phyloP scores from a whole-genome alignment of 2,113 vertebrate species.

The human (Homo sapiens) region DNA sequence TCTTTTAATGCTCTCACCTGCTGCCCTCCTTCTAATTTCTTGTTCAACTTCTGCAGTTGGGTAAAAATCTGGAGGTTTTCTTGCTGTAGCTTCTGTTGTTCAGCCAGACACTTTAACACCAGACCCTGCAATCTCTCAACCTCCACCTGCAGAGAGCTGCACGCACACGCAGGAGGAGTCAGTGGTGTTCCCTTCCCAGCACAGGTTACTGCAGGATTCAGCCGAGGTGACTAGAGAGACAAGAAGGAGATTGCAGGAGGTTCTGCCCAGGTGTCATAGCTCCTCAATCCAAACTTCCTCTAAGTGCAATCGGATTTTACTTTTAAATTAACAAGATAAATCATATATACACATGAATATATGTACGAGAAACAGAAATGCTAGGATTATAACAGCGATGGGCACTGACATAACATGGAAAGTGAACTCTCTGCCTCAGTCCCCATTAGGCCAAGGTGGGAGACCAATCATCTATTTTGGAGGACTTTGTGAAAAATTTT shows the following conservation, averaged over 20 bases:
- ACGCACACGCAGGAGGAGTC: slow-evolving; percentile 73
- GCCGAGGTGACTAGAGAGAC: slow-evolving; percentile 82
- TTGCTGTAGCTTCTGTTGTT: slow-evolving; percentile 85
- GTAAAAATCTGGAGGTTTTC: slow-evolving; percentile 83
- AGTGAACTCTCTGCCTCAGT: background rate
- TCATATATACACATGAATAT: background rate
- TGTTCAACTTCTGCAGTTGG: slow-evolving; percentile 82
- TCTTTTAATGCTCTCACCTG: slow-evolving; percentile 77
- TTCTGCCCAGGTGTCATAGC: background rate
- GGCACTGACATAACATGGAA: background rate
- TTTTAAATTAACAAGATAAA: slow-evolving; percentile 5
- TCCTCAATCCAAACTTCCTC: background rate
- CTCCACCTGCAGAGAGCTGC: slow-evolving; percentile 81
- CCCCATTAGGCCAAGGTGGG: background rate
- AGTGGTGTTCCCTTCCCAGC: slow-evolving; percentile 70
- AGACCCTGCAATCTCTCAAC: slow-evolving; percentile 79
- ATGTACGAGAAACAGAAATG: background rate
- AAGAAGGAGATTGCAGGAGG: background rate
- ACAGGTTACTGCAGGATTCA: slow-evolving; percentile 78
- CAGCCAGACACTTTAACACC: slow-evolving; percentile 84
- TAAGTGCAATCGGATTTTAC: background rate
- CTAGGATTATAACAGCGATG: background rate
- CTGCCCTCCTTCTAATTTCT: slow-evolving; percentile 74
- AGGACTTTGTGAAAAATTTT: background rate
- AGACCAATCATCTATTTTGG: background rate